These are phyloP conservation scores for Pitangus sulphuratus DNA, from an alignment of 2,797 vertebrate species.

Conservation along the genomic window DNA sequence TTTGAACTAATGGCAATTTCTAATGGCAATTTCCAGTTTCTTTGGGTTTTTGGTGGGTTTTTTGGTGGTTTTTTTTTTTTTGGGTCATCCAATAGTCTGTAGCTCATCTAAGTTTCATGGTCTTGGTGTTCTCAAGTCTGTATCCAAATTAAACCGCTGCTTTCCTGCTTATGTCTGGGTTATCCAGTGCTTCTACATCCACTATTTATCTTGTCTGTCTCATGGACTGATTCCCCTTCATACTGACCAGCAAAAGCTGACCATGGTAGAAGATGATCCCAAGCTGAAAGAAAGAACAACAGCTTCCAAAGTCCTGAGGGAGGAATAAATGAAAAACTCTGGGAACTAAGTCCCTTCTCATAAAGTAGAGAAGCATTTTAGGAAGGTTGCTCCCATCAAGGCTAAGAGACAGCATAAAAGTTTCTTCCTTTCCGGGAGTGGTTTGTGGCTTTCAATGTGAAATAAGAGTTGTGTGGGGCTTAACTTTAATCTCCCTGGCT, in stretches of 20 bases:
- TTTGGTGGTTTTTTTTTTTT: too few relatives aligned
- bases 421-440: not conserved
- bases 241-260: not conserved
- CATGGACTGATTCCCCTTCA: not conserved
- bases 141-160: not conserved
- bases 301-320: not conserved
- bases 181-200: not conserved
- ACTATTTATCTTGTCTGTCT: not conserved
- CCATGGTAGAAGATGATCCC: not conserved
- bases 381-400: constrained; percentile 18
- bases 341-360: not conserved
- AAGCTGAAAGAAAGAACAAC: not conserved
- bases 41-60: not conserved
- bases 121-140: not conserved
- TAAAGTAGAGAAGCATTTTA: not conserved
- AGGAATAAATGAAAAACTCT: not conserved
- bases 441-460: constrained; percentile 41
- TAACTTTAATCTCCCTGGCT: constrained; percentile 14
- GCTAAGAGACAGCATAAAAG: not conserved
- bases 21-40: not conserved
- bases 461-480: constrained; percentile 23
- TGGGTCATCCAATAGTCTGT: not conserved
- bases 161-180: not conserved
- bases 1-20: not conserved
- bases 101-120: not conserved